Conservation (phyloP, 1,140 invertebrate species). For the Papilio polytes region DNA sequence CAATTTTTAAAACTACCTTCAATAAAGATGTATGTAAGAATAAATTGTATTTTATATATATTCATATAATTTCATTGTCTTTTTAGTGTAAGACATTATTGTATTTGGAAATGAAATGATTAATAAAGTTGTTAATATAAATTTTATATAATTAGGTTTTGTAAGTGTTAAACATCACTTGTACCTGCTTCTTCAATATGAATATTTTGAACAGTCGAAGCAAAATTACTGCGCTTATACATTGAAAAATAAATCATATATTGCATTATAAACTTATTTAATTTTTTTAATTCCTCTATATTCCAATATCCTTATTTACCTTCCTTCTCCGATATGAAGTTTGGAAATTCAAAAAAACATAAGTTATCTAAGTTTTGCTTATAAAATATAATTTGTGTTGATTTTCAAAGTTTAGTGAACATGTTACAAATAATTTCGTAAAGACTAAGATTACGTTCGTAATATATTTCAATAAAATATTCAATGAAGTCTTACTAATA, state of each 20-base stretch:
- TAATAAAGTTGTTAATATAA: constrained; percentile 50
- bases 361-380: too few relatives aligned
- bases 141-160: constrained; percentile 65
- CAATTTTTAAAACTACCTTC: background rate
- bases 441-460: too few relatives aligned
- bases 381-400: too few relatives aligned
- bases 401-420: too few relatives aligned
- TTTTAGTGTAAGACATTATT: background rate
- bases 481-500: too few relatives aligned
- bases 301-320: background rate
- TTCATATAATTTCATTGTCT: constrained; percentile 16
- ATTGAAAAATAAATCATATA: constrained; percentile 82
- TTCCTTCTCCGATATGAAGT: background rate
- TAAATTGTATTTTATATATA: constrained; percentile 28
- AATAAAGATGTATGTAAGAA: background rate
- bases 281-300: constrained; percentile 42
- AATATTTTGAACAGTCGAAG: constrained; percentile 81
- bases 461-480: too few relatives aligned
- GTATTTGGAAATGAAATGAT: constrained; percentile 17
- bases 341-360: too few relatives aligned
- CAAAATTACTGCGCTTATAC: constrained; percentile 83
- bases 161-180: constrained; percentile 80
- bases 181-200: constrained; percentile 81
- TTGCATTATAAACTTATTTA: constrained; percentile 64
- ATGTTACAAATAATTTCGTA: too few relatives aligned